phyloP scores from a whole-genome alignment of 2,113 vertebrate species.

The Brachypodius melanocephalos region DNA sequence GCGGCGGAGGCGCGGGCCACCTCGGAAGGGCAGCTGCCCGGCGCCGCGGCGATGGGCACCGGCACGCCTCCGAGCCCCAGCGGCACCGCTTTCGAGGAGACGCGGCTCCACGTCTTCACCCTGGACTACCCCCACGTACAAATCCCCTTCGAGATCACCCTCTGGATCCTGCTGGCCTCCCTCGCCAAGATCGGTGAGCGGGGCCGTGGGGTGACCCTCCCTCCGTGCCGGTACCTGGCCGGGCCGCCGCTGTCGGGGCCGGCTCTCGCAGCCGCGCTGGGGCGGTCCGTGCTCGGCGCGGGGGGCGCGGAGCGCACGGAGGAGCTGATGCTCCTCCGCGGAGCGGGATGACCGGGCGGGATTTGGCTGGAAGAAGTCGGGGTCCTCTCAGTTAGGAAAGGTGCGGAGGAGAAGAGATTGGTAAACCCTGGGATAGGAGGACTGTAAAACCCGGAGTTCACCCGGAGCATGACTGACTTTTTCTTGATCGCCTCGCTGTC shows the following conservation, averaged over 20 bases:
- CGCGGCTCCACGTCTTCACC: constrained; percentile 83
- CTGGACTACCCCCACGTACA: constrained; percentile 90
- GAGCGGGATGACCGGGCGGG: background rate
- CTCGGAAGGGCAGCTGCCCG: background rate
- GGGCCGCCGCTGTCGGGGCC: background rate
- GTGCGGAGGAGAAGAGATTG: background rate
- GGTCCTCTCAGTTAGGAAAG: background rate
- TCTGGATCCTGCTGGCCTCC: constrained; percentile 95
- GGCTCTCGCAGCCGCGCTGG: background rate
- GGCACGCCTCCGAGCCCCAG: constrained; percentile 63
- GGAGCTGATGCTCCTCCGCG: background rate
- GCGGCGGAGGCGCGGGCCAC: background rate
- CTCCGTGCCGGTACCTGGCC: background rate
- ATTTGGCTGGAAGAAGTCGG: background rate
- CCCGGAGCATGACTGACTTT: background rate
- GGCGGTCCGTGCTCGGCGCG: background rate
- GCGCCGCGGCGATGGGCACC: constrained; percentile 28
- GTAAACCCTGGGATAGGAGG: background rate
- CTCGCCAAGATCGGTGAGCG: constrained; percentile 94
- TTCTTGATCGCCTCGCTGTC: background rate
- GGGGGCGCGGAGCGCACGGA: background rate
- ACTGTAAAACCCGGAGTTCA: background rate
- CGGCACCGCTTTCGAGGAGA: constrained; percentile 68
- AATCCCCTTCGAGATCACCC: constrained; percentile 93
- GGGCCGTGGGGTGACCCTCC: background rate